Conservation (phyloP, 2,888 invertebrate species). For the Bibio marci region DNA sequence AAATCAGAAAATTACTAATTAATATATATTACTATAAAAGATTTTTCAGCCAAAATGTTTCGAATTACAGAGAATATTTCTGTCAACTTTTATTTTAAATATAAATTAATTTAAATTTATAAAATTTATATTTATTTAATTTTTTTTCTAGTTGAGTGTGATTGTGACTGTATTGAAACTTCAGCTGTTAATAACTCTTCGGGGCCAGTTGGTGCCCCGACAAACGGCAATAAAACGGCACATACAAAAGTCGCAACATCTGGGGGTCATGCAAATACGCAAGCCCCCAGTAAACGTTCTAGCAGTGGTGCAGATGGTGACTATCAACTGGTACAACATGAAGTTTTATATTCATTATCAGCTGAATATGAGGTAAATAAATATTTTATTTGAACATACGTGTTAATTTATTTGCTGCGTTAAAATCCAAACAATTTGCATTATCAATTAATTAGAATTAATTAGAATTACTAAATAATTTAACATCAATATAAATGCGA, state of each 20-base stretch:
- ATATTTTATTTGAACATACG: not conserved
- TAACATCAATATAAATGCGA: not conserved
- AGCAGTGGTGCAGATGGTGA: slow-evolving; percentile 88
- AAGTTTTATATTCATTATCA: slow-evolving; percentile 91
- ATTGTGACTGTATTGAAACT: slow-evolving; percentile 28
- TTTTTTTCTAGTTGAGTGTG: slow-evolving; percentile 18
- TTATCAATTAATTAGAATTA: too few species aligned
- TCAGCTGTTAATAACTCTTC: slow-evolving; percentile 9
- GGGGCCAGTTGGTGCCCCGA: slow-evolving; percentile 6
- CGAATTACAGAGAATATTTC: too few species aligned
- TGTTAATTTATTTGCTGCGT: too few species aligned
- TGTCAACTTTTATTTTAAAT: not conserved
- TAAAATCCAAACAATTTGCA: too few species aligned
- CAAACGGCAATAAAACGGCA: slow-evolving; percentile 23
- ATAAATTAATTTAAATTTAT: not conserved
- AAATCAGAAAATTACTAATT: too few species aligned
- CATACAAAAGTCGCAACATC: slow-evolving; percentile 31
- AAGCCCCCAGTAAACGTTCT: slow-evolving; percentile 45
- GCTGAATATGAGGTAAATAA: slow-evolving; percentile 55
- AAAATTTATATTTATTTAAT: not conserved
- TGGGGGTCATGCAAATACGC: slow-evolving; percentile 34
- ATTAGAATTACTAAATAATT: too few species aligned
- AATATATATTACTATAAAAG: too few species aligned
- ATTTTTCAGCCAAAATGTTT: too few species aligned
- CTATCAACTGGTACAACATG: slow-evolving; percentile 96